These are phyloP conservation scores for silkworm (Bombyx mori) DNA, from an alignment of 1,140 invertebrate species.

Conservation along the genomic window DNA sequence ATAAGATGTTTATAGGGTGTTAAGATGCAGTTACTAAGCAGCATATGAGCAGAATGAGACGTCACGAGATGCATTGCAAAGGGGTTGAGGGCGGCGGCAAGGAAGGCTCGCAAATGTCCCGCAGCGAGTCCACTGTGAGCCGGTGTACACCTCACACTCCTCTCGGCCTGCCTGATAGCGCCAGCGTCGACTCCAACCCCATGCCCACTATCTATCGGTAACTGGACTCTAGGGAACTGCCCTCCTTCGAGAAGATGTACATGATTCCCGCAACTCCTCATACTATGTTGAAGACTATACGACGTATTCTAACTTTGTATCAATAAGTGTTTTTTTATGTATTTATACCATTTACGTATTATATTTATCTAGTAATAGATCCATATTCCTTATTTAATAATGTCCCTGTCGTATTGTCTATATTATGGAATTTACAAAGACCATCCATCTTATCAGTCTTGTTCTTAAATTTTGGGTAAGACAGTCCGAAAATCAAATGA, in stretches of 20 bases:
- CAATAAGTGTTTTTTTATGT: no score
- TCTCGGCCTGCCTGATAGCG: constrained; percentile 74
- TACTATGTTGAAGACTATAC: no score
- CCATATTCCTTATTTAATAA: no score
- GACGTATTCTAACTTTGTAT: no score
- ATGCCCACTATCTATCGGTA: constrained; percentile 87
- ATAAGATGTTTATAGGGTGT: constrained; percentile 53
- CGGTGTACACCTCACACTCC: constrained; percentile 59
- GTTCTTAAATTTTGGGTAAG: no score
- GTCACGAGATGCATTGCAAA: constrained; percentile 57
- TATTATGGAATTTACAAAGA: no score
- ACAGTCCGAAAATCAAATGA: neutral
- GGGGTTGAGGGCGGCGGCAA: constrained; percentile 37
- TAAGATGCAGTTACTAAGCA: constrained; percentile 55
- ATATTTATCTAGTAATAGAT: no score
- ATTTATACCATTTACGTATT: no score
- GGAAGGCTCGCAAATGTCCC: constrained; percentile 50
- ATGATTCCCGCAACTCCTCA: no score
- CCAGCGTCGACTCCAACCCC: constrained; percentile 84
- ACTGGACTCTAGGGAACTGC: constrained; percentile 38
- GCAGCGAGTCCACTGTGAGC: constrained; percentile 63
- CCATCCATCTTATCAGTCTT: no score
- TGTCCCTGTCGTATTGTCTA: no score
- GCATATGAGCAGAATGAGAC: constrained; percentile 55
- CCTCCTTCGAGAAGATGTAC: constrained; percentile 39